phyloP scores from a whole-genome alignment of 2,888 invertebrate species.

The Phortica magna region DNA sequence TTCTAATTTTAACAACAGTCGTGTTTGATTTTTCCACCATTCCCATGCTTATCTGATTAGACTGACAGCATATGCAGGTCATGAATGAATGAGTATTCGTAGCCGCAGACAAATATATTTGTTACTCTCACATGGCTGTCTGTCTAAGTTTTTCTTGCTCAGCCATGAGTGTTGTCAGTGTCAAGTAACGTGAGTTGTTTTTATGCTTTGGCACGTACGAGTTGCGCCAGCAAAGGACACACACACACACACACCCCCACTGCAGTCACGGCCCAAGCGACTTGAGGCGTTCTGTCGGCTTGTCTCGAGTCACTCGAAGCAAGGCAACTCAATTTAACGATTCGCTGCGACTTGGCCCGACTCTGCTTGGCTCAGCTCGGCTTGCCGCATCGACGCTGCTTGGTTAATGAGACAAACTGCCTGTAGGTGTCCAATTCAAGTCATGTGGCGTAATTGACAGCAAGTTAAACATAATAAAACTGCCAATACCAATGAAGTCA shows the following conservation, averaged over 20 bases:
- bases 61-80: constrained; percentile 25
- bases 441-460: constrained; percentile 31
- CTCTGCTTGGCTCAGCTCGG: background rate
- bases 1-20: background rate
- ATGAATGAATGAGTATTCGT: constrained; percentile 16
- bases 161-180: constrained; percentile 14
- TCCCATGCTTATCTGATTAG: constrained; percentile 15
- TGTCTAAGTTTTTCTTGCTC: background rate
- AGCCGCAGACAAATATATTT: constrained; percentile 15
- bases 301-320: background rate
- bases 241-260: background rate
- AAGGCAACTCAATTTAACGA: background rate
- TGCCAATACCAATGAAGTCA: constrained; percentile 16
- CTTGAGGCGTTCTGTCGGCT: background rate
- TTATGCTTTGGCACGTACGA: constrained; percentile 33
- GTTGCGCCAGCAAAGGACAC: constrained; percentile 1
- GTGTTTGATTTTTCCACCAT: background rate
- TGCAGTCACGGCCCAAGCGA: background rate
- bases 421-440: constrained; percentile 46
- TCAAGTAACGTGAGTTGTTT: constrained; percentile 30
- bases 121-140: background rate
- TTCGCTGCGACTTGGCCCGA: background rate
- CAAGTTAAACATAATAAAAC: constrained; percentile 26
- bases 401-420: constrained; percentile 67
- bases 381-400: background rate